Evolutionary conservation across 2,888 invertebrate species (phyloP).

Genomic region (Drosophila paramelanica): DNA sequence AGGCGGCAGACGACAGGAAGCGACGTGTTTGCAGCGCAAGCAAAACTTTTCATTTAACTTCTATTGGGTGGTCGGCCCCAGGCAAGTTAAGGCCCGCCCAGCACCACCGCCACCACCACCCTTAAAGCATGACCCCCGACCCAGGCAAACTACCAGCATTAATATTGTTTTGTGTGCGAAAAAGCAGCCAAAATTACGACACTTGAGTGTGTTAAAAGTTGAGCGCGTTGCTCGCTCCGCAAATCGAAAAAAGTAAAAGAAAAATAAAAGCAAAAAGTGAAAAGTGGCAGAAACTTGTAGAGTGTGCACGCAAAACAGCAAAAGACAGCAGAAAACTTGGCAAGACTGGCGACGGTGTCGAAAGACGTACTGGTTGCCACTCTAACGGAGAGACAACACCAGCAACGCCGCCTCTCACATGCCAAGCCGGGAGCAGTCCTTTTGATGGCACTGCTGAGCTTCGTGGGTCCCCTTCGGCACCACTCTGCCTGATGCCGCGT

Average conservation of each 20-base stretch:
- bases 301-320: slow-evolving; percentile 76
- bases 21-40: slow-evolving; percentile 81
- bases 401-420: slow-evolving; percentile 33
- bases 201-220: slow-evolving; percentile 82
- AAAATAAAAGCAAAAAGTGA: slow-evolving; percentile 62
- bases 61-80: slow-evolving; percentile 45
- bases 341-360: slow-evolving; percentile 73
- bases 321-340: slow-evolving; percentile 78
- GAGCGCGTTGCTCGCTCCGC: slow-evolving; percentile 58
- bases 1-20: slow-evolving; percentile 76
- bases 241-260: slow-evolving; percentile 76
- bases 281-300: slow-evolving; percentile 71
- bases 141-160: slow-evolving; percentile 75
- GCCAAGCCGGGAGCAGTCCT: slow-evolving; percentile 30
- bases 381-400: slow-evolving; percentile 46
- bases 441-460: slow-evolving; percentile 44
- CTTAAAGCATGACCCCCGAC: neutral
- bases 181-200: slow-evolving; percentile 82
- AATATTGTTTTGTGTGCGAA: slow-evolving; percentile 82
- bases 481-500: slow-evolving; percentile 5
- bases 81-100: slow-evolving; percentile 20
- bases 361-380: slow-evolving; percentile 61
- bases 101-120: slow-evolving; percentile 16
- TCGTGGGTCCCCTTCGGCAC: slow-evolving; percentile 1
- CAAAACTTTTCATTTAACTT: slow-evolving; percentile 82